Conservation (phyloP, 2,888 invertebrate genomes). For the Rhodophaea formosa region DNA sequence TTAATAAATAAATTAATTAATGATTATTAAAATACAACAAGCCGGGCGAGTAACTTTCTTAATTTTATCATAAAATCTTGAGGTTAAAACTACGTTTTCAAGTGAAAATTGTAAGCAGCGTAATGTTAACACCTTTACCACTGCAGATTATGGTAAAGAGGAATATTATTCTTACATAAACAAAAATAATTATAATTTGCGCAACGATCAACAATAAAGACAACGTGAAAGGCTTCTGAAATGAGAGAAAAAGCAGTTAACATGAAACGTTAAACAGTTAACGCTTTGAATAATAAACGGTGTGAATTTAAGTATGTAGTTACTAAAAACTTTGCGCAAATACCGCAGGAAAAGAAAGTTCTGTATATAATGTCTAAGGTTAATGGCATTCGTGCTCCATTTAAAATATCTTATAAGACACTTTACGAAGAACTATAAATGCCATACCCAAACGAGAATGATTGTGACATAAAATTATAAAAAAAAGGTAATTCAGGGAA, state of each 20-base stretch:
- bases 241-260: slow-evolving; percentile 11
- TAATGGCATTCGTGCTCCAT: not conserved
- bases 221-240: slow-evolving; percentile 13
- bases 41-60: not conserved
- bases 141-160: not conserved
- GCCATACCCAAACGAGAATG: too few species aligned
- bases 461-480: not conserved
- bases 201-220: slow-evolving; percentile 8
- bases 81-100: not conserved
- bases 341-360: slow-evolving; percentile 1
- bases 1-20: too few species aligned
- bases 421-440: too few species aligned
- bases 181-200: slow-evolving; percentile 8
- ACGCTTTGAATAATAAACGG: slow-evolving; percentile 11
- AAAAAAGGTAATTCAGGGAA: not conserved
- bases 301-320: slow-evolving; percentile 3
- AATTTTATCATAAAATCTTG: not conserved
- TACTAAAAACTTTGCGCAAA: not conserved
- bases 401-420: not conserved
- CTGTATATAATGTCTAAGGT: not conserved
- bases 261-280: slow-evolving; percentile 10
- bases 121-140: not conserved
- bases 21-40: not conserved
- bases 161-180: slow-evolving; percentile 7
- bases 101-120: not conserved